Percentiles rank a stretch among this genome's conserved stretches.
Conservation (phyloP, 1,140 invertebrate species). For the Pollicipes pollicipes region DNA sequence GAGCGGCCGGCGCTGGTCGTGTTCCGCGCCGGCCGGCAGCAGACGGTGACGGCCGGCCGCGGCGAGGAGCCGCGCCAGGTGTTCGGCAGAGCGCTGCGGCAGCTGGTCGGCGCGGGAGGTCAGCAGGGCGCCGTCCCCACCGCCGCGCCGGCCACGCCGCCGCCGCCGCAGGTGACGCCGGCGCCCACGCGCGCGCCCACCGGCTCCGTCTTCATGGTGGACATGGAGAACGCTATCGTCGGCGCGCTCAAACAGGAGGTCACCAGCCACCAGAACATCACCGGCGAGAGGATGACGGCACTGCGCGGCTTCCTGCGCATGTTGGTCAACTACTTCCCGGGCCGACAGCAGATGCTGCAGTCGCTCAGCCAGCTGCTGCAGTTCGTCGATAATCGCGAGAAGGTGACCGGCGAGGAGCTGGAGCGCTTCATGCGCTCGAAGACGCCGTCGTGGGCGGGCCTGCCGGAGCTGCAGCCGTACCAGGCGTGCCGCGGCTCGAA, state of each 20-base stretch:
- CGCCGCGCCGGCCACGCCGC: too few relatives aligned
- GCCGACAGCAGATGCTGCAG: constrained; percentile 37
- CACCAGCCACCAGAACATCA: constrained; percentile 41
- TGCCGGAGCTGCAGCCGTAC: constrained; percentile 26
- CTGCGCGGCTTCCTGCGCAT: constrained; percentile 51
- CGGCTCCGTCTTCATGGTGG: constrained; percentile 36
- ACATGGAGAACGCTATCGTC: constrained; percentile 63
- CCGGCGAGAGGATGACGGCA: constrained; percentile 46
- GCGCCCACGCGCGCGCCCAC: too few relatives aligned
- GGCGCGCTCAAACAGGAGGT: constrained; percentile 68
- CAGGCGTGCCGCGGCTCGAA: constrained; percentile 59
- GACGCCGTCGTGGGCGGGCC: constrained; percentile 26
- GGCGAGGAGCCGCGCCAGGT: too few relatives aligned
- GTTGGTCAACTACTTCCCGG: constrained; percentile 52
- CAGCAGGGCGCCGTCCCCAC: too few relatives aligned
- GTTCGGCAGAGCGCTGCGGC: too few relatives aligned
- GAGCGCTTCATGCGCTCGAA: constrained; percentile 11
- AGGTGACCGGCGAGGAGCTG: not conserved
- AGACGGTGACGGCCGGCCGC: too few relatives aligned
- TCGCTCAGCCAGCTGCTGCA: constrained; percentile 40
- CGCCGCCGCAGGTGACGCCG: too few relatives aligned
- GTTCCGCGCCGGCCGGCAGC: too few relatives aligned
- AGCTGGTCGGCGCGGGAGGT: too few relatives aligned
- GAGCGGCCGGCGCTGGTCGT: too few relatives aligned
- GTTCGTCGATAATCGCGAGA: constrained; percentile 16